Base-by-base conservation (phyloP, 92 coral and sea anemone genomes). In the Virgularia gustaviana region DNA sequence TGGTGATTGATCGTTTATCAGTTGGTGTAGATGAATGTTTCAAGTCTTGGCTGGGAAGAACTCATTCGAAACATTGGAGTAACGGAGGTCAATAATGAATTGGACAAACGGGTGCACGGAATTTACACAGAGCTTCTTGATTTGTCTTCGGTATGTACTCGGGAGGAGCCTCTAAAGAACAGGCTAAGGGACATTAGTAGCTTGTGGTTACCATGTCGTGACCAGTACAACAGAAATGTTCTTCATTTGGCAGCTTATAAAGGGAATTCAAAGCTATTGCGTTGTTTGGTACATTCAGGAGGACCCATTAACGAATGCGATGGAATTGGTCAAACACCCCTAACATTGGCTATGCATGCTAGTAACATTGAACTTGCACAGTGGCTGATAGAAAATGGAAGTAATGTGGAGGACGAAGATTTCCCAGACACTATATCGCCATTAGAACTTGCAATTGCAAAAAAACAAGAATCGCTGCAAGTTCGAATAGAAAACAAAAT, bases 41-140 rank as follows among this genome's bases (percentile, higher is more conserved):
- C 70, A n/a, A n/a, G n/a, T n/a, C n/a, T n/a, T n/a, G n/a, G n/a
- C 3, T 71, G 77, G 65, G 65, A 32, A 52, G 49, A 71, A 34
- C 24, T 71, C n/a, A 25, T 71, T 18, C 0, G 1, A 29, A 71
- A 52, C 27, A 47, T 71, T 36, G 77, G 77, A 0, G 23, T 49
- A 24, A 23, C 16, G 35, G 64, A 36, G 34, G 77, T 36, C 24
- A 71, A 71, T n/a, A 23, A 53, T n/a, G 77, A 71, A 27, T 49
- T 71, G 31, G 62, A 70, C 24, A 23, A 31, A 28, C n/a, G 76
- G 51, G 20, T 33, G 5, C 4, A 4, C 2, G 10, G 9, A 47
- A 51, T 70, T 41, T 71, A 44, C 35, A 34, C 47, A 31, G 36
- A 49, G 25, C 20, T 49, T 29, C 57, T 20, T 23, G 57, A 49